A percentile compares a stretch with the other conserved stretches of the same genome.
Conservation (phyloP, 2,888 invertebrate genomes). For the Latrodectus elegans region DNA sequence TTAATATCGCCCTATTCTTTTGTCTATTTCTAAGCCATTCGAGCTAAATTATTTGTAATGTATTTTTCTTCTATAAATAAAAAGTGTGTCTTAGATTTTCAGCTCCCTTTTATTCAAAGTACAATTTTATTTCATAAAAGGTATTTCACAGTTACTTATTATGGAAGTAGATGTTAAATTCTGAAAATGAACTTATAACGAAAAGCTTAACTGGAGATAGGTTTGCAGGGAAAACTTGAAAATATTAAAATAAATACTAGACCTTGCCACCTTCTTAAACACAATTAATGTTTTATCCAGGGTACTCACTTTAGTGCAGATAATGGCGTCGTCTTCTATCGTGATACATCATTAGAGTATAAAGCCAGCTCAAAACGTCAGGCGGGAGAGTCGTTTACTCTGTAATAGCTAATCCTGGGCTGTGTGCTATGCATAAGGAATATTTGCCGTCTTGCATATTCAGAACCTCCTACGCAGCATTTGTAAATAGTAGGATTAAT, state of each 20-base stretch:
- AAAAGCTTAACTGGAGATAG: neutral
- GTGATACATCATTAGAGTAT: neutral
- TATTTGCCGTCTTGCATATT: neutral
- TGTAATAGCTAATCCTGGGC: conserved; percentile 9
- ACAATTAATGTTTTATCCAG: neutral
- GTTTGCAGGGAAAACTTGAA: neutral
- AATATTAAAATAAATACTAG: neutral
- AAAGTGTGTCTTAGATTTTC: too few species aligned
- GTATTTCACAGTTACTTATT: neutral
- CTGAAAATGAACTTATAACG: neutral
- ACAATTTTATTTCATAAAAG: neutral
- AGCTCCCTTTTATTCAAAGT: neutral
- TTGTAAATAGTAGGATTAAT: conserved; percentile 42
- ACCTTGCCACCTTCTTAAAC: neutral
- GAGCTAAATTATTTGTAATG: too few species aligned
- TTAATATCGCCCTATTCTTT: too few species aligned
- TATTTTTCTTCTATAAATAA: too few species aligned
- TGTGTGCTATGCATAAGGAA: neutral
- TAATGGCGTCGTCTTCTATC: neutral
- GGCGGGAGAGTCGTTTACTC: conserved; percentile 12
- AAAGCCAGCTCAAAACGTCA: neutral
- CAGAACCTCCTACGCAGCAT: conserved; percentile 1
- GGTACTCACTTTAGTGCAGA: neutral
- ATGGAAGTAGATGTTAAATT: neutral
- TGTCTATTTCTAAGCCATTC: too few species aligned